Base-by-base conservation (phyloP, 2,113 vertebrate genomes). In the Lophius piscatorius region DNA sequence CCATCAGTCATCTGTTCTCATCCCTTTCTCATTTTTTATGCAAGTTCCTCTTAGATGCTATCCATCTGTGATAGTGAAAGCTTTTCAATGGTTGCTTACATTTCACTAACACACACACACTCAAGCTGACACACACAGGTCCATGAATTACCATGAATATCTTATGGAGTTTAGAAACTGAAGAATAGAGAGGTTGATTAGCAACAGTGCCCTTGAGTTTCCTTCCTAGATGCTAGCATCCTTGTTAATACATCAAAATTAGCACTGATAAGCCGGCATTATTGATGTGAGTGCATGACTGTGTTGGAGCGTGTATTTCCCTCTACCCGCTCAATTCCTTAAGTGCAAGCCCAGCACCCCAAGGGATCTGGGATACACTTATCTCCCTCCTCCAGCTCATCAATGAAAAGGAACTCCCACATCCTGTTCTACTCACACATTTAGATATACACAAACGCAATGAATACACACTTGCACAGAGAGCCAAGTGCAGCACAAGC, bases 211-310 rank as follows among this genome's bases (percentile, higher is more conserved):
- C 61, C 45, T 51, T 69, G 60, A 77, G 45, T 76, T 76, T 66
- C 54, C 58, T 68, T 34, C 64, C 57, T 51, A 51, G 64, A 58
- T 57, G 48, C 67, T 63, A 45, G 51, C 60, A 62, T 82, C 77
- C 50, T 68, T 70, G 72, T 79, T 77, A 68, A 65, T 49, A 66
- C 60, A 75, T 78, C 70, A 59, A 74, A 88, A 81, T 86, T 38
- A 82, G 70, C 78, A 81, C 76, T 83, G 73, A 82, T 78, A 69
- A 83, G 50, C 50, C 75, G 78, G 76, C 78, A 66, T 56, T 60
- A 26, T 47, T 36, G 44, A 6, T 61, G 17, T 16, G 5, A 1
- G 18, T 54, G 18, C 5, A 5, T 20, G 24, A 21, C 12, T 34
- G 4, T 28, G 20, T 23, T 14, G 7, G n/a, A 26, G 29, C 40